These are phyloP conservation scores for Sebastes vulpes DNA, from an alignment of 2,797 vertebrate species.

Conservation along the genomic window DNA sequence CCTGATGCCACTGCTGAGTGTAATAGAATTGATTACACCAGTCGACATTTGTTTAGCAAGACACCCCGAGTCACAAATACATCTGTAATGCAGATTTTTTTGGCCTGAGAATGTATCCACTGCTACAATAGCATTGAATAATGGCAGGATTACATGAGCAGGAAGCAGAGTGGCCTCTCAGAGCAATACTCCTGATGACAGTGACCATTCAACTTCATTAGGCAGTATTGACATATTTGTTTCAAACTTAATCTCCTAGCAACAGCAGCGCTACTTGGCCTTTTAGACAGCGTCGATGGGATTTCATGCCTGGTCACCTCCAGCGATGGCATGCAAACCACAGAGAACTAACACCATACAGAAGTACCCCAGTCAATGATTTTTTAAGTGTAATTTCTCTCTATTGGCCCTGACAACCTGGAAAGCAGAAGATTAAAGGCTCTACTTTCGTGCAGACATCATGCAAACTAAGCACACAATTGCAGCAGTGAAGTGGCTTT, in stretches of 20 bases:
- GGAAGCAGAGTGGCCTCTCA: conserved; percentile 48
- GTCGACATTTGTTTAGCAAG: background rate
- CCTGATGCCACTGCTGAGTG: background rate
- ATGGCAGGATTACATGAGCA: conserved; percentile 62
- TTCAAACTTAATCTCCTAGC: conserved; percentile 69
- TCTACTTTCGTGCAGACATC: background rate
- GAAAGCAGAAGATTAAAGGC: conserved; percentile 36
- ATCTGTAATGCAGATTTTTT: background rate
- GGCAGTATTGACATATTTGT: conserved; percentile 69
- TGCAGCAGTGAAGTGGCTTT: background rate
- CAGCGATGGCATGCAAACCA: conserved; percentile 20
- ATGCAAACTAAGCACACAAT: conserved; percentile 7
- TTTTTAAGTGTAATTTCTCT: conserved; percentile 56
- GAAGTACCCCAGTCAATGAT: conserved; percentile 43
- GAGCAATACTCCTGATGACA: conserved; percentile 42
- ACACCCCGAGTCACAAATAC: background rate
- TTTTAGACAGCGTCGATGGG: conserved; percentile 63
- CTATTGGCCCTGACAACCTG: conserved; percentile 37
- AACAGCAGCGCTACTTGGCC: conserved; percentile 56
- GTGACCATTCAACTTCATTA: conserved; percentile 80
- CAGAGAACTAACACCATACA: conserved; percentile 29
- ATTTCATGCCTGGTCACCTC: conserved; percentile 67
- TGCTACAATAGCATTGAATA: conserved; percentile 36
- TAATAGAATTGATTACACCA: background rate
- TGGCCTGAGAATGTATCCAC: background rate